Conservation (phyloP, 2,113 vertebrate species). For the Prunella fulvescens region DNA sequence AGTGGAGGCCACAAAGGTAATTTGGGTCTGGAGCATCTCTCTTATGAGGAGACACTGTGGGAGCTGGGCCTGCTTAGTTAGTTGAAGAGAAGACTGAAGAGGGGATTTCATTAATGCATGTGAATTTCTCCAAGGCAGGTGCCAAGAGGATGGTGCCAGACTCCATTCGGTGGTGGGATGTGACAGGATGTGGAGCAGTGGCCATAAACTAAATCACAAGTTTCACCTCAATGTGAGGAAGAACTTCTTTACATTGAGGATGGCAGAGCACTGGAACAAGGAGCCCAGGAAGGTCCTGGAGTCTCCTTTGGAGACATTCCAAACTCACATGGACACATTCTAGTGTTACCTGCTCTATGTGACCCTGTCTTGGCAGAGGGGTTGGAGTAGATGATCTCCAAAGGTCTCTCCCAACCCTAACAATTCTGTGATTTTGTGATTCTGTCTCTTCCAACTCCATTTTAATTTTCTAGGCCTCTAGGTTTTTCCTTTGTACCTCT, state of each 20-base stretch:
- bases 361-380: not conserved
- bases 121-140: not conserved
- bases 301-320: not conserved
- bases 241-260: not conserved
- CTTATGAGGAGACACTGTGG: not conserved
- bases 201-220: not conserved
- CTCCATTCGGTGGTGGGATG: not conserved
- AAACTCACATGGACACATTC: fast-evolving
- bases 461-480: not conserved
- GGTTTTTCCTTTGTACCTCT: not conserved
- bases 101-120: not conserved
- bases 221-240: not conserved
- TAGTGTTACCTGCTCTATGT: not conserved
- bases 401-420: not conserved
- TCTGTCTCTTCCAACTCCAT: not conserved
- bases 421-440: not conserved
- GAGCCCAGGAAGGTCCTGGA: fast-evolving
- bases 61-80: not conserved
- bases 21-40: not conserved
- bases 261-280: not conserved
- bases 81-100: not conserved
- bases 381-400: not conserved
- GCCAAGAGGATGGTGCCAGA: not conserved
- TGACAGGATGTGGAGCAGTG: not conserved
- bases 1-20: not conserved